Evolutionary conservation across 2,113 vertebrate species (phyloP), one percentile per base, ranked within the genome.

Genomic region (Scortum barcoo): DNA sequence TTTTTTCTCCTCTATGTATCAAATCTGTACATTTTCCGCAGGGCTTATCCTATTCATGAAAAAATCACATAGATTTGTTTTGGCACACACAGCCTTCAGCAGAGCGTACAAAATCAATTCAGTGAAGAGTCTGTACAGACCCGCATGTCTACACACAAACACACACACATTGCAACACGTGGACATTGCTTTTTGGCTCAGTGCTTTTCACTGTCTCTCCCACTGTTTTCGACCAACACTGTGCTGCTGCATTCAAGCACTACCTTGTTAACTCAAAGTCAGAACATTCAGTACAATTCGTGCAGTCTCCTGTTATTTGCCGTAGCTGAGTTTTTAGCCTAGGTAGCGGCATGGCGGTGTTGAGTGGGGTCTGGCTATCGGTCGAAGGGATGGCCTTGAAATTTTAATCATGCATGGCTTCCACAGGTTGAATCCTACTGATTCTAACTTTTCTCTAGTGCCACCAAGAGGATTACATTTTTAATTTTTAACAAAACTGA

Each of bases 51-150:
- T 89, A 85, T 89, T 93, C 89, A 88, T 86, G 73, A 84, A 83
- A 72, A 86, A 83, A 69, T 42, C 66, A 85, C 75, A 86, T 83
- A 88, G 79, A 93, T 90, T 87, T 89, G 86, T 93, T 91, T 90
- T 93, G 89, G 89, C 91, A 85, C 81, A 85, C 81, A 87, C 83
- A 82, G 93, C 88, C 89, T 91, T 93, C 89, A 92, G 82, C 88
- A 87, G 90, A 92, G 90, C 89, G 78, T 91, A 87, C 81, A 86
- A 92, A 93, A 93, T 93, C 89, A 89, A 91, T 92, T 89, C 85
- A 86, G 79, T n/a, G 82, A 81, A 90, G 87, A 88, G 73, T 88
- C 81, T 90, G 80, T 85, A 67, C 88, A 83, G 66, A 90, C 86
- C 68, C 79, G 24, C 76, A 86, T 89, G 83, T 86, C 71, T 78